Percentiles rank a stretch among this genome's conserved stretches.
Conservation (phyloP, 2,888 invertebrate genomes). For the Hydroisotoma schaefferi region DNA sequence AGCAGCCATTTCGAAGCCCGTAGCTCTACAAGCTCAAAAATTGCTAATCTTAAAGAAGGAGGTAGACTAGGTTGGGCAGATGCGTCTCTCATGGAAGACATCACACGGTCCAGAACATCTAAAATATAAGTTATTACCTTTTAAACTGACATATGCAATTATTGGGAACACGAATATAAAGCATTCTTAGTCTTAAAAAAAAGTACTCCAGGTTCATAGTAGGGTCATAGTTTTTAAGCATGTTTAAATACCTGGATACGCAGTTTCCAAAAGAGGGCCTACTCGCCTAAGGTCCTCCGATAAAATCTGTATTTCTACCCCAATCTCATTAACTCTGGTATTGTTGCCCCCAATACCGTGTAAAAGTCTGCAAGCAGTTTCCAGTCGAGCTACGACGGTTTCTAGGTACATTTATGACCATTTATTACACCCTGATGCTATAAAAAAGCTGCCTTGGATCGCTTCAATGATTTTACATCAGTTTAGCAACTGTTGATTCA, state of each 20-base stretch:
- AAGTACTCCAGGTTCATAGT: too few species aligned
- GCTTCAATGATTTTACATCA: neutral
- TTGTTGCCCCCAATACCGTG: conserved; percentile 45
- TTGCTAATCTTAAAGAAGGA: conserved; percentile 34
- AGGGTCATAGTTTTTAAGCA: too few species aligned
- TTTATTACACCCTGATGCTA: too few species aligned
- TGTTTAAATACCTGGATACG: conserved; percentile 43
- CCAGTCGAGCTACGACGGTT: conserved; percentile 46
- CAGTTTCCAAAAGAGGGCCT: conserved; percentile 43
- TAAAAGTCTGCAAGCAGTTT: conserved; percentile 43
- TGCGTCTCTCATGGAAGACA: conserved; percentile 47
- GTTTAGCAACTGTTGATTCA: neutral
- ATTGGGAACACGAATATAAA: too few species aligned
- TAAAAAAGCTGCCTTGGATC: neutral
- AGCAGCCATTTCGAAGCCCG: conserved; percentile 88
- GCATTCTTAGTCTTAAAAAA: too few species aligned
- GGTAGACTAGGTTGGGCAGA: conserved; percentile 45
- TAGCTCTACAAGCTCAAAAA: conserved; percentile 88
- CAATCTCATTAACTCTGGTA: conserved; percentile 42
- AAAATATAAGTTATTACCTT: neutral
- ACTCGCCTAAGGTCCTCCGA: conserved; percentile 43
- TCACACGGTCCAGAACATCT: conserved; percentile 43
- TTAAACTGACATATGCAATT: neutral
- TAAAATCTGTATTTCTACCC: conserved; percentile 42
- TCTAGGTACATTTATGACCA: conserved; percentile 29